Evolutionary conservation across 2,888 invertebrate species (phyloP), one percentile per base, ranked within the genome.

Genomic region (Cantharis lateralis): DNA sequence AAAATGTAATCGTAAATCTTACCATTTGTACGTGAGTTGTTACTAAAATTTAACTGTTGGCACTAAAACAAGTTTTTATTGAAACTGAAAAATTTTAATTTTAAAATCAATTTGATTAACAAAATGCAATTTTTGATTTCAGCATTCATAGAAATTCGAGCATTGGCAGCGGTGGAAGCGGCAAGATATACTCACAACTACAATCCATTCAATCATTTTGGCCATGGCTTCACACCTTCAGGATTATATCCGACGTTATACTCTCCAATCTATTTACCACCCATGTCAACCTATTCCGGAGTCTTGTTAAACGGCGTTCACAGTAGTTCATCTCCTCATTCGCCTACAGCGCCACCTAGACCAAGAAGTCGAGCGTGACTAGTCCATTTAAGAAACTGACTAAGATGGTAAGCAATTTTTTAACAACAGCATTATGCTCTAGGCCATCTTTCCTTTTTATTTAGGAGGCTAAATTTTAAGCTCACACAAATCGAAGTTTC

Each of bases 121-220:
- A 48, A 48, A n/a, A n/a, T 48, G n/a, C 0, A 48, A 48, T 48
- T 48, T n/a, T 48, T 48, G 48, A 48, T 48, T 84, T 24, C 82
- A 87, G 87, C 86, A 72, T 86, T 84, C 79, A 80, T 85, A 77
- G 86, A 87, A 79, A 80, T 86, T 64, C 84, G 85, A 62, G 82
- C 85, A 68, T 82, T 85, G 72, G 85, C 84, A 72, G 86, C 86
- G 9, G 85, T 86, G 32, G 83, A 85, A 79, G 85, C 86, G 62
- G 86, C 86, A 15, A 81, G 85, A 68, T 86, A 82, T 76, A 81
- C 82, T n/a, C 84, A 85, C 82, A 84, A 84, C 70, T 82, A 82
- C 78, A 82, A 85, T 73, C 83, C 84, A 7, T 84, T 79, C 70
- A 77, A 79, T 71, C 79, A 80, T 73, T 81, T 80, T 72, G 75